Evolutionary conservation across 1,140 invertebrate species (phyloP), one percentile per base, ranked within the genome.

Genomic region (Campoletis sonorensis): DNA sequence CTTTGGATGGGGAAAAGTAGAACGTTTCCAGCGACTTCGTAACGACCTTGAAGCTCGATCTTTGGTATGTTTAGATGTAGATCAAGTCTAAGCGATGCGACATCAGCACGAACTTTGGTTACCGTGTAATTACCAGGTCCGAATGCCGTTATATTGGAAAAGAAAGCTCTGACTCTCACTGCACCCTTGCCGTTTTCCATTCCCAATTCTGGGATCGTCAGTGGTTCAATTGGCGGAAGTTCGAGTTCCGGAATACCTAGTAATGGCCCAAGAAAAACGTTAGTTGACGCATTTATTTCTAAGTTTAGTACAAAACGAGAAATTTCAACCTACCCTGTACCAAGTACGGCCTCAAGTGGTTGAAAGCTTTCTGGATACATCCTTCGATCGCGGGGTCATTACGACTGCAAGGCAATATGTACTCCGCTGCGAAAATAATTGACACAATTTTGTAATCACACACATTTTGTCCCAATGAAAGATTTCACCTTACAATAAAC

Each of bases 141-240:
- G 23, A 93, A 90, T 0, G 95, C 94, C 0, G 95, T 95, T 82
- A 96, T 95, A 82, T 96, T 96, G 26, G 90, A 93, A 87, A 96
- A 96, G 0, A 94, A 86, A 0, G 95, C 95, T 13, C 94, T 93
- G 7, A 97, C 93, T 51, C 94, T 92, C 0, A 96, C 95, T 0
- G 95, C 94, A 0, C 95, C 95, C 40, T 95, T 94, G 0, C 94
- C 94, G 86, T 96, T 96, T 88, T 96, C 95, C 93, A 97, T 96
- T 40, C 94, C 92, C 79, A 97, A 91, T 79, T 93, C 92, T 16
- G 94, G 94, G 54, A 97, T 95, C 5, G 91, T 89, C 79, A 96
- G 87, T 0, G 96, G 96, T 83, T 96, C 96, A 80, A 96, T 94
- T 0, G 95, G 93, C 1, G 95, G 95, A 18, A 97, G 92, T 3